Conservation (phyloP, 2,113 vertebrate genomes). For the Cryptomyrus ogoouensis region DNA sequence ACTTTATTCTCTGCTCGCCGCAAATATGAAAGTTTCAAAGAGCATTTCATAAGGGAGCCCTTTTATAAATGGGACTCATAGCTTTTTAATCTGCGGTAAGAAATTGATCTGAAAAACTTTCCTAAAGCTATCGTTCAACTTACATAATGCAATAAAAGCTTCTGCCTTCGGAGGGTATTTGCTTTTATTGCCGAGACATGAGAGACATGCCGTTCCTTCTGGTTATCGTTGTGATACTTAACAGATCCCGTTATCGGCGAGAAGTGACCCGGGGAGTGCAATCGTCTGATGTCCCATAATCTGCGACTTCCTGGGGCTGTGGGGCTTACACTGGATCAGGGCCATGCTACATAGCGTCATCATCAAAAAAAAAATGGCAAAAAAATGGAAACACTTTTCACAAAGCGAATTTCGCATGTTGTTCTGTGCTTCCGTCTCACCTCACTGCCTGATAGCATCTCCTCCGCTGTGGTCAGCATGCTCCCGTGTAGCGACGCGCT, state of each 20-base stretch:
- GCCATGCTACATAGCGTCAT: not conserved
- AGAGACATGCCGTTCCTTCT: conserved; percentile 44
- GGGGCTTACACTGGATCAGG: not conserved
- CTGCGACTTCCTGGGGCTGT: not conserved
- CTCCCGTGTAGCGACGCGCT: not conserved
- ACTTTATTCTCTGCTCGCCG: conserved; percentile 63
- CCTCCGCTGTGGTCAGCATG: not conserved
- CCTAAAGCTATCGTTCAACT: conserved; percentile 61
- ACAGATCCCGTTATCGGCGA: conserved; percentile 26
- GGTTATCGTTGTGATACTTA: conserved; percentile 14
- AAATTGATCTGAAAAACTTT: conserved; percentile 70
- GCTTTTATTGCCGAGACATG: conserved; percentile 58
- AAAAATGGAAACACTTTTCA: not conserved
- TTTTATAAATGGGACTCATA: conserved; percentile 70
- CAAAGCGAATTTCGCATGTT: not conserved
- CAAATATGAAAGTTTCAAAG: conserved; percentile 70
- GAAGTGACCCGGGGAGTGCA: not conserved
- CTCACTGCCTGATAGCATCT: not conserved
- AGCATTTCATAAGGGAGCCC: conserved; percentile 65
- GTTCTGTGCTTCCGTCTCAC: not conserved
- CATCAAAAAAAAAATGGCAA: no score
- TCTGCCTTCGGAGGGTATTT: conserved; percentile 55
- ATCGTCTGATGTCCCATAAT: conserved; percentile 11
- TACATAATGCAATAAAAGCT: conserved; percentile 62
- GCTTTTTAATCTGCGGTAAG: conserved; percentile 68